Percentiles rank a stretch among this genome's conserved stretches.
These are phyloP conservation scores for Hiodon tergisus DNA, from an alignment of 2,113 vertebrate genomes.

Conservation along the genomic window DNA sequence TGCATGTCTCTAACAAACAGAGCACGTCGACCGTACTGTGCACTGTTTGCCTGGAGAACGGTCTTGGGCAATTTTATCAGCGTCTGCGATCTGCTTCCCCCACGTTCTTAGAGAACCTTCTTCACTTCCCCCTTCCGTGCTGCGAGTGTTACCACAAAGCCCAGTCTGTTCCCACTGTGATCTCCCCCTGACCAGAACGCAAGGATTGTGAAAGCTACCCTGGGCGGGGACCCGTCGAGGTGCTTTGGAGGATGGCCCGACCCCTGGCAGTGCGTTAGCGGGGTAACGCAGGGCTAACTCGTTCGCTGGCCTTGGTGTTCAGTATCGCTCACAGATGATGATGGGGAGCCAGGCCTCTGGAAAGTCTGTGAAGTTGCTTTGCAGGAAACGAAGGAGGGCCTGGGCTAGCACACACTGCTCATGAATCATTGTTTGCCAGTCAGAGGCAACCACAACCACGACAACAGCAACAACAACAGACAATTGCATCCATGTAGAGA, in stretches of 20 bases:
- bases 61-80: too few relatives aligned
- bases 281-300: slow-evolving; percentile 18
- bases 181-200: slow-evolving; percentile 48
- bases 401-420: background rate
- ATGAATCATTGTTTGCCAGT: too few relatives aligned
- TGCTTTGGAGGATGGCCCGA: slow-evolving; percentile 24
- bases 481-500: too few relatives aligned
- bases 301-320: background rate
- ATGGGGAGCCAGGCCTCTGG: background rate
- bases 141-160: slow-evolving; percentile 52
- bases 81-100: background rate
- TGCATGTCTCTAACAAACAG: too few relatives aligned
- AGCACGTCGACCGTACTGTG: too few relatives aligned
- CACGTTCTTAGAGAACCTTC: slow-evolving; percentile 39
- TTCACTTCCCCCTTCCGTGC: slow-evolving; percentile 41
- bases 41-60: too few relatives aligned
- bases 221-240: slow-evolving; percentile 17
- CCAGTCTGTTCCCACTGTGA: slow-evolving; percentile 47
- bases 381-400: background rate
- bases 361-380: background rate
- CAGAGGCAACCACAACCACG: background rate
- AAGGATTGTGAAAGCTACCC: slow-evolving; percentile 13
- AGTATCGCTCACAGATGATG: background rate
- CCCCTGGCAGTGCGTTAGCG: background rate
- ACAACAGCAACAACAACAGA: background rate